Base-by-base conservation (phyloP, 2,888 invertebrate genomes). In the Antheraea yamamai region DNA sequence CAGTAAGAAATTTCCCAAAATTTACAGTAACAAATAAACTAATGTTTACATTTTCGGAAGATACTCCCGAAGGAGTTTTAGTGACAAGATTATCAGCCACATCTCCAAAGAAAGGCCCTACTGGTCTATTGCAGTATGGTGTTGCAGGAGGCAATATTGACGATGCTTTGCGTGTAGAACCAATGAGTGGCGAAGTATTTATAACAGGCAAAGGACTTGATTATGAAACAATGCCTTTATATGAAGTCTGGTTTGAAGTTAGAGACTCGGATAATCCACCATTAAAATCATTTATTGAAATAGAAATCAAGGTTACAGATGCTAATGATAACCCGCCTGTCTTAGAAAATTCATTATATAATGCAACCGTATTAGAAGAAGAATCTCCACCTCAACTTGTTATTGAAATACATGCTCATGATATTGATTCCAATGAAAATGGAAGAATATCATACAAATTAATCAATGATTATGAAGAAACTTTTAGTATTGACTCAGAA, bases 101-200 rank as follows among this genome's bases (percentile, higher is more conserved):
- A 7, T 97, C 98, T 0, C 97, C 98, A 0, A 98, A 98, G 87
- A 96, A 96, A 78, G 97, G 97, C 0, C 92, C 96, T 0, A 94
- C 95, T 8, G 97, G 97, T 16, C 96, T 96, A 81, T 94, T 98
- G 76, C 95, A 96, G 77, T 99, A 97, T 86, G 96, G 97, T 51
- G 97, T 99, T 78, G 98, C 98, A 16, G 99, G 99, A n/a, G 99
- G 99, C 7, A 99, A 99, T 88, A 96, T 98, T 4, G 98, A 97
- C 0, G 97, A 98, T 84, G 97, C 98, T n/a, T 95, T 98, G 68
- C 96, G 96, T 85, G 97, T 98, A 77, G 97, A 98, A 89, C 91
- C 96, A 51, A 96, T 96, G 75, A 97, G 96, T 55, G 98, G 98
- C 0, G 97, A 97, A 89, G 96, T 98, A 20, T 96, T 97, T 76